These are phyloP conservation scores for Cephalophus harveyi DNA, from an alignment of 2,113 vertebrate genomes.

Conservation along the genomic window DNA sequence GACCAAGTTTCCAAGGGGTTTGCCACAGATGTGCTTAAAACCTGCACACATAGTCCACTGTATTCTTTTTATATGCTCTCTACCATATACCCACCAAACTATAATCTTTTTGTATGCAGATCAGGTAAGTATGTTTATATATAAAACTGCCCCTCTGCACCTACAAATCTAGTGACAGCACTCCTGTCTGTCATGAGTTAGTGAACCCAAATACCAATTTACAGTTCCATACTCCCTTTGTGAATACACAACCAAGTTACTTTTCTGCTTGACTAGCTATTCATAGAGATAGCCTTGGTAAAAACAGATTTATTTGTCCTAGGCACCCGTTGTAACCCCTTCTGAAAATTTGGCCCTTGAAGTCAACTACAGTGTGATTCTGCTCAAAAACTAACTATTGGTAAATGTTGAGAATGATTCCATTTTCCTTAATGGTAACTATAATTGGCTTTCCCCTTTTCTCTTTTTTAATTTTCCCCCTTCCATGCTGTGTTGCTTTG, in stretches of 20 bases:
- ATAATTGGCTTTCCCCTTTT: slow-evolving; percentile 90
- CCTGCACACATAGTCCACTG: neutral
- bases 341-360: slow-evolving; percentile 74
- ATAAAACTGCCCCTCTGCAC: neutral
- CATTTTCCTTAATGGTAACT: slow-evolving; percentile 89
- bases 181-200: neutral
- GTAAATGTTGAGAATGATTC: slow-evolving; percentile 83
- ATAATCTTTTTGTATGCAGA: neutral
- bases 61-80: neutral
- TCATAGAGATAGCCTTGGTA: neutral
- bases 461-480: slow-evolving; percentile 79
- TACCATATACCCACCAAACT: neutral
- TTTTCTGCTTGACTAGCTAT: neutral
- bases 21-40: slow-evolving; percentile 24
- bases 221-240: neutral
- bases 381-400: slow-evolving; percentile 81
- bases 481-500: slow-evolving; percentile 85
- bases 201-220: neutral
- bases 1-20: slow-evolving; percentile 68
- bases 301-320: slow-evolving; percentile 2
- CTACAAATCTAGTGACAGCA: neutral
- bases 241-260: neutral
- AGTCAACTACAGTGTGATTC: slow-evolving; percentile 80
- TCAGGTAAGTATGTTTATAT: slow-evolving; percentile 13
- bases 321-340: slow-evolving; percentile 51